Evolutionary conservation across 1,140 invertebrate genomes (phyloP), one percentile per base, ranked within the genome.

Genomic region (Hypsibius dujardini): DNA sequence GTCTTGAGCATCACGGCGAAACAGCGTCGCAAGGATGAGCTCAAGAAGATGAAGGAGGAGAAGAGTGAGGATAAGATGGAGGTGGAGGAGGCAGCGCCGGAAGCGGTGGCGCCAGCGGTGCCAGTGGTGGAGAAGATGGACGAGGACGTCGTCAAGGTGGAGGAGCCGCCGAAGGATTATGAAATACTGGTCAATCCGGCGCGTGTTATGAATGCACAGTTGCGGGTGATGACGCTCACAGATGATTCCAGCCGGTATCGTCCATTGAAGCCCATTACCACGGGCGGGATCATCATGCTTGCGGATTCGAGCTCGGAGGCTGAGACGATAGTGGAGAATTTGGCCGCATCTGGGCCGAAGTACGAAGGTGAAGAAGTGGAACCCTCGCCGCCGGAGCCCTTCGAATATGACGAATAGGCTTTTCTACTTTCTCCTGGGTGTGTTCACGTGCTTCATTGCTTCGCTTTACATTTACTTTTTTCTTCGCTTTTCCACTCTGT

Each of bases 1-100:
- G 91, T 98, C 1, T 82, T 99, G 40, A 96, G 92, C 77, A 97
- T 97, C 75, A 95, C 95, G 0, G 92, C 92, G 1, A 86, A 91
- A 74, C 79, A 80, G 73, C 76, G 78, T 73, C 78, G 79, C 71
- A 80, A 80, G 70, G 75, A 75, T 70, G 78, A 79, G 76, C 76
- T 46, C 77, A 78, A 89, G 73, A 86, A 91, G 73, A 85, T 89
- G 45, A 87, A 90, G 73, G 83, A 82, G 1, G 84, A 85, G 69
- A 79, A 83, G 69, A 82, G 82, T 14, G 83, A 84, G 47, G 76
- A 75, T 46, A 82, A 82, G 74, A 81, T 83, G 81, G 81, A 76
- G 42, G 76, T 77, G 40, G 77, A 86, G 40, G 85, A 86, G 56
- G 87, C 87, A 78, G 87, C 87, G 28, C n/a, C n/a, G 86, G 86